A percentile compares a stretch with the other conserved stretches of the same genome.
Conservation (phyloP, 2,888 invertebrate genomes). For the Anorthoa munda region DNA sequence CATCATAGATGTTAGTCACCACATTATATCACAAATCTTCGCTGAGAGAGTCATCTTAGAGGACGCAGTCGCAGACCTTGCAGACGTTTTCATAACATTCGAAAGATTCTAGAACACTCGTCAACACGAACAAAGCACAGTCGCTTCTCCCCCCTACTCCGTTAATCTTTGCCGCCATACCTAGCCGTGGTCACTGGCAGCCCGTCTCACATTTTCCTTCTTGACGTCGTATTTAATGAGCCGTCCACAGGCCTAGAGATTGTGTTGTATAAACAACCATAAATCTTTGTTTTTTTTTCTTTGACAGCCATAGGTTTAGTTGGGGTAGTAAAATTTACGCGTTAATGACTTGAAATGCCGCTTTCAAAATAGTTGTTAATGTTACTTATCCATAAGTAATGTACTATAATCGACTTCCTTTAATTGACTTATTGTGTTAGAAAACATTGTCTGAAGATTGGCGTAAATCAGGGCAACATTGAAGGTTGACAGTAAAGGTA, state of each 20-base stretch:
- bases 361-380: conserved; percentile 50
- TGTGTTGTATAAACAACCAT: conserved; percentile 76
- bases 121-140: background rate
- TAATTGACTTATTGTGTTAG: background rate
- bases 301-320: conserved; percentile 65
- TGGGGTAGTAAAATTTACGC: conserved; percentile 63
- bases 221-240: conserved; percentile 86
- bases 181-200: conserved; percentile 68
- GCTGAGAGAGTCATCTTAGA: background rate
- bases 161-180: conserved; percentile 68
- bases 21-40: background rate
- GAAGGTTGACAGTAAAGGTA: background rate
- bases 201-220: conserved; percentile 73
- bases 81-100: conserved; percentile 20
- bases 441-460: background rate
- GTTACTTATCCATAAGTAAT: conserved; percentile 7
- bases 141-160: conserved; percentile 32
- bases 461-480: background rate
- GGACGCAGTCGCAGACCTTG: no score
- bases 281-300: conserved; percentile 73
- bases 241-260: conserved; percentile 72
- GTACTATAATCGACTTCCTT: background rate
- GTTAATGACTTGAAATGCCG: conserved; percentile 63
- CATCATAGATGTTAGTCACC: conserved; percentile 14
- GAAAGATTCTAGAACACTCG: background rate